Conservation (phyloP, 1,140 invertebrate species). For the Saccostrea echinata region DNA sequence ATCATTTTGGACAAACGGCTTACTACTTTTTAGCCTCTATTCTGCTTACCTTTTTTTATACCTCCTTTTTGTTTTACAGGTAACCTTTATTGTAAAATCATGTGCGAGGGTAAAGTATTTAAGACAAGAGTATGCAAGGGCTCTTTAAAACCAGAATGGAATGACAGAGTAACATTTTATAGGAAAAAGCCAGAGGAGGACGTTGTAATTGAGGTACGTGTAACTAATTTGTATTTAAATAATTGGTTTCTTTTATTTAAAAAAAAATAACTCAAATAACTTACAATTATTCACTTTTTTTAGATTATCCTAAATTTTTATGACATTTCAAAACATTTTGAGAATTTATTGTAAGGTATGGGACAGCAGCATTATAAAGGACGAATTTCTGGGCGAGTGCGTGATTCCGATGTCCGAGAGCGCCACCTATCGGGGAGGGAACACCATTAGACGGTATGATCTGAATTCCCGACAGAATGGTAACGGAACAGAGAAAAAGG, state of each 20-base stretch:
- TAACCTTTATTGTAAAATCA: constrained; percentile 82
- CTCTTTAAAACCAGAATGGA: constrained; percentile 81
- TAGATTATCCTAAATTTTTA: too few species aligned
- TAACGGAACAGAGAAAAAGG: constrained; percentile 60
- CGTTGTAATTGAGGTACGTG: constrained; percentile 75
- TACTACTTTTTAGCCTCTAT: neutral
- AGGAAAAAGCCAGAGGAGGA: constrained; percentile 73
- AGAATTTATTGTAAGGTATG: constrained; percentile 63
- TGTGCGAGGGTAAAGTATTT: constrained; percentile 81
- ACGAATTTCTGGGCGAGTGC: constrained; percentile 66
- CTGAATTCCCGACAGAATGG: constrained; percentile 60
- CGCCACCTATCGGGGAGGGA: constrained; percentile 69
- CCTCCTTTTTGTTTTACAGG: constrained; percentile 57
- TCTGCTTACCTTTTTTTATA: neutral
- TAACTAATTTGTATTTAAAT: neutral
- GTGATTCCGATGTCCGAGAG: constrained; percentile 71
- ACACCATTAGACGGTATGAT: constrained; percentile 67
- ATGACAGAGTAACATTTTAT: constrained; percentile 77
- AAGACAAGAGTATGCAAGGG: constrained; percentile 78
- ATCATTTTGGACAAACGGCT: neutral
- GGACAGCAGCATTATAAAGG: constrained; percentile 70
- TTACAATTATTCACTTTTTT: too few species aligned
- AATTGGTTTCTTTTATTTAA: too few species aligned
- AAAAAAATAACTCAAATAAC: too few species aligned
- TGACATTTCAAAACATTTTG: neutral